Base-by-base conservation (phyloP, 2,888 invertebrate genomes). In the Syrista parreyssii region DNA sequence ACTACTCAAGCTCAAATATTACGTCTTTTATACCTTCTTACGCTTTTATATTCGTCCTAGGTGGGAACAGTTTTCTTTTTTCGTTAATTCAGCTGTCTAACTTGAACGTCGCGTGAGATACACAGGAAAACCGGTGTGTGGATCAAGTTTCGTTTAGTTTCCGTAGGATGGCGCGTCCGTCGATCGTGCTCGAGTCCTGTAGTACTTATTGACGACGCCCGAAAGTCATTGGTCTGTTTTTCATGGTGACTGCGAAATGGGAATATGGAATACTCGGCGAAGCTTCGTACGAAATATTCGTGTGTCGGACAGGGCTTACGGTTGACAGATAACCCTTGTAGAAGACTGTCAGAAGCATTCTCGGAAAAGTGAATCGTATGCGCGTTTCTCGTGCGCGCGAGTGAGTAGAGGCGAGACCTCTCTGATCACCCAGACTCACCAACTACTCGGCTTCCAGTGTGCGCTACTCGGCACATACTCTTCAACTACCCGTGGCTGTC, bases 401-500 rank as follows among this genome's bases (percentile, higher is more conserved):
- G 55, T 55, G 55, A 55, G 55, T 9, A 55, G 23, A 23, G 1
- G 55, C 55, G 40, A 23, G 9, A 23, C 40, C 40, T 55, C 55
- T 55, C 55, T 55, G 55, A 55, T 23, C 55, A 23, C 55, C 23
- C 55, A 55, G 55, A 55, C 23, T 55, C 55, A 55, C 15, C 15
- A 23, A 55, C 55, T 55, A 55, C 23, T 55, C 55, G 55, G 23
- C 55, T 55, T 31, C 12, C 31, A 33, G 71, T 31, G 71, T 71
- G 71, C 71, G 31, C 31, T 71, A 31, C 71, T 33, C 23, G 71
- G 71, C 71, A 31, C 23, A 71, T 33, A 33, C 31, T 71, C 31
- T 71, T 71, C 33, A 33, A 71, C 32, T 32, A 12, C 33, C 71
- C 71, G 71, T 71, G 71, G 71, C 71, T 71, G 33, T 71, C 71